Evolutionary conservation across 1,140 invertebrate genomes (phyloP), one percentile per base, ranked within the genome.

Genomic region (Drosophila repletoides): DNA sequence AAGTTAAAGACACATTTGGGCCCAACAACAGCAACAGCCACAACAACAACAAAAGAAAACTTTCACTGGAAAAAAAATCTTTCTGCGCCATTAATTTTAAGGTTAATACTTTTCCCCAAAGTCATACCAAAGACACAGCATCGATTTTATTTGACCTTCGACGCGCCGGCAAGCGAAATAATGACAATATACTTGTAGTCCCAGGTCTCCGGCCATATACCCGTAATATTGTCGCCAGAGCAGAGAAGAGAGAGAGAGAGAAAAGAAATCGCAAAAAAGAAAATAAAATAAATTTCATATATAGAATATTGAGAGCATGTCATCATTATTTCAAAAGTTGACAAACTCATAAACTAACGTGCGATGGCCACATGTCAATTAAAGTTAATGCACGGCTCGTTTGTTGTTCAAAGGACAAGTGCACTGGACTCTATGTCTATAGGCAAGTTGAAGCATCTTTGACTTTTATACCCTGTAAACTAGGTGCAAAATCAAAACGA

Each of bases 71-170:
- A 36, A 21, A 52, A 61, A 68, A 69, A 66, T 26, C 70, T 69
- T 83, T 83, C 80, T 77, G 80, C 74, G 72, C 79, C 79, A 83
- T 83, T 83, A 83, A 83, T 79, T 83, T 81, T 86, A 79, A 83
- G 83, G 79, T 84, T 83, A 84, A 83, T 84, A 69, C 79, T 71
- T 72, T 75, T 61, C 49, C 59, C 59, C 46, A 51, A 75, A 73
- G 66, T 48, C 48, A 61, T 53, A 48, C 40, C 70, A 79, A 69
- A 74, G 70, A 66, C 61, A 69, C 58, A 69, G 31, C 73, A 84
- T 83, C 79, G 79, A 83, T 83, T 83, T 83, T 79, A 79, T 74
- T 71, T 76, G 74, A 84, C 79, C 79, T 83, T 83, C 79, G 79
- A 79, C 65, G 80, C 70, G 74, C 58, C 79, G 79, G 63, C 80